Conservation (phyloP, 2,113 vertebrate species). For the Tyrannus savana region DNA sequence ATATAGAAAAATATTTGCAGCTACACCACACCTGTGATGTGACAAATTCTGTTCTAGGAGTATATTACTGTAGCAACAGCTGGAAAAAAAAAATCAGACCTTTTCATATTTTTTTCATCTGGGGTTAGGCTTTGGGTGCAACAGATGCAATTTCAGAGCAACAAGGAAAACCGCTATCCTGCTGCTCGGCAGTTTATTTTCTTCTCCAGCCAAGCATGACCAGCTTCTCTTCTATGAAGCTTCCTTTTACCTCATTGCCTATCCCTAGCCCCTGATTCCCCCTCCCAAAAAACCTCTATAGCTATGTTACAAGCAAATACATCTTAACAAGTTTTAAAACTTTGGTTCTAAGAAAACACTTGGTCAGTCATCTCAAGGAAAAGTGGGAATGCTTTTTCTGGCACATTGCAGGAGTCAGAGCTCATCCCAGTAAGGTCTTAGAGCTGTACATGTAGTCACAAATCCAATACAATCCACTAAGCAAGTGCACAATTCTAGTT, state of each 20-base stretch:
- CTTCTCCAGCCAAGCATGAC: slow-evolving; percentile 63
- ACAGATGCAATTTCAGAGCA: slow-evolving; percentile 72
- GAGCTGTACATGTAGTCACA: slow-evolving; percentile 83
- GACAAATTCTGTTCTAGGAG: slow-evolving; percentile 61
- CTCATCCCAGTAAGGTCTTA: slow-evolving; percentile 79
- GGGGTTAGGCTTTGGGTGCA: slow-evolving; percentile 70
- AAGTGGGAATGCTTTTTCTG: slow-evolving; percentile 88
- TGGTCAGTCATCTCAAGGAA: slow-evolving; percentile 84
- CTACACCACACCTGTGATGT: slow-evolving; percentile 74
- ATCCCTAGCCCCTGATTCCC: slow-evolving; percentile 65
- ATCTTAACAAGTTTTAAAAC: slow-evolving; percentile 82
- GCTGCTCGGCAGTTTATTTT: slow-evolving; percentile 40
- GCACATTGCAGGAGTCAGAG: slow-evolving; percentile 80
- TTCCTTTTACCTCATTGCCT: slow-evolving; percentile 66
- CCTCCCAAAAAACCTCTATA: slow-evolving; percentile 75
- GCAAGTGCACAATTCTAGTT: slow-evolving; percentile 84
- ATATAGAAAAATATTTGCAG: slow-evolving; percentile 76
- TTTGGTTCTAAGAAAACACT: slow-evolving; percentile 91
- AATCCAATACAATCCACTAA: slow-evolving; percentile 83
- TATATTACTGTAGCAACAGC: slow-evolving; percentile 67
- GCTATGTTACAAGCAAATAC: slow-evolving; percentile 86
- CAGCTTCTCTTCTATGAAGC: slow-evolving; percentile 66
- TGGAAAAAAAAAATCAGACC: slow-evolving; percentile 51
- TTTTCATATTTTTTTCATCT: slow-evolving; percentile 34
- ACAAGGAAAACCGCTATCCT: slow-evolving; percentile 52